Evolutionary conservation across 2,113 vertebrate genomes (phyloP).

Genomic region (Campylorhamphus procurvoides): DNA sequence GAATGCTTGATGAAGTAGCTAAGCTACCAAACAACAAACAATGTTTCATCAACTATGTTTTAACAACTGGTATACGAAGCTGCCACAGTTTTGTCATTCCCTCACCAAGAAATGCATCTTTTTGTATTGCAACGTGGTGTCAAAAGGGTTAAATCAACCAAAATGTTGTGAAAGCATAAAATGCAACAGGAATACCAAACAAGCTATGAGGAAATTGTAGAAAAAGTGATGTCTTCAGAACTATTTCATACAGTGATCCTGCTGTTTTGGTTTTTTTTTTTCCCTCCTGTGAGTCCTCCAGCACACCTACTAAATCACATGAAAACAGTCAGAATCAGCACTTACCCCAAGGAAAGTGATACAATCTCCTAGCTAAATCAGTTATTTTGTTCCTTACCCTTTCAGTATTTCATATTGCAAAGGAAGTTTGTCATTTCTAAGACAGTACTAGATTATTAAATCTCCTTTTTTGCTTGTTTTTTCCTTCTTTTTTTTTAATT

Average conservation of each 20-base stretch:
- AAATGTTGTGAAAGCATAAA: not conserved
- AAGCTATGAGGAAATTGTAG: not conserved
- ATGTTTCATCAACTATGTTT: conserved; percentile 54
- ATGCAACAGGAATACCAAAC: not conserved
- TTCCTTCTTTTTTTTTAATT: not conserved
- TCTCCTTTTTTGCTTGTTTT: not conserved
- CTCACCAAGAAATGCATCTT: not conserved
- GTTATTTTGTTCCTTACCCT: not conserved
- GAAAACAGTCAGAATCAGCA: not conserved
- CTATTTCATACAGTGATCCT: not conserved
- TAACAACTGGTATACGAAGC: not conserved
- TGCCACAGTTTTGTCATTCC: conserved; percentile 16
- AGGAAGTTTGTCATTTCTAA: not conserved
- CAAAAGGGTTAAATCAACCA: conserved; percentile 1
- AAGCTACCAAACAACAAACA: conserved; percentile 58
- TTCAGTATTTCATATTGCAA: not conserved
- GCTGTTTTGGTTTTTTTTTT: not conserved
- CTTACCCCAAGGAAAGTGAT: not conserved
- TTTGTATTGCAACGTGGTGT: not conserved
- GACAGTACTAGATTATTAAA: not conserved
- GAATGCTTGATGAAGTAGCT: conserved; percentile 68
- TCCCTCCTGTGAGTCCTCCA: not conserved
- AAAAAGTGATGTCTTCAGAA: not conserved
- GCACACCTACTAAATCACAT: not conserved
- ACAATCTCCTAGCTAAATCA: not conserved